Evolutionary conservation across 2,113 vertebrate genomes (phyloP).

Genomic region (Scomber japonicus): DNA sequence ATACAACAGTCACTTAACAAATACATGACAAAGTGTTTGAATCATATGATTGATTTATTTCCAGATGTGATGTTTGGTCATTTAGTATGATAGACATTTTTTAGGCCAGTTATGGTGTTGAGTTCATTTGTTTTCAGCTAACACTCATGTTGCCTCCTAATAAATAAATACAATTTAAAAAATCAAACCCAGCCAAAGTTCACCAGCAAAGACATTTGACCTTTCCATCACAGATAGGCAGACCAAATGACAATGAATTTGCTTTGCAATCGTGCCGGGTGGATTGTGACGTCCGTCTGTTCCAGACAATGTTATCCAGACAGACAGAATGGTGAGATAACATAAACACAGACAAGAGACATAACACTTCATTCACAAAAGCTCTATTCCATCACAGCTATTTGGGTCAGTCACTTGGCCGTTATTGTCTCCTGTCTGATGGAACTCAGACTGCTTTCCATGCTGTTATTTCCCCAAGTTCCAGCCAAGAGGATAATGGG

Average conservation of each 20-base stretch:
- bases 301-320: slow-evolving; percentile 67
- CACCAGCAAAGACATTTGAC: slow-evolving; percentile 45
- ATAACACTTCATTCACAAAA: slow-evolving; percentile 81
- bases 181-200: slow-evolving; percentile 8
- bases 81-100: background rate
- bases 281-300: slow-evolving; percentile 56
- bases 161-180: too few relatives aligned
- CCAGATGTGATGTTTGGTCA: background rate
- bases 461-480: slow-evolving; percentile 43
- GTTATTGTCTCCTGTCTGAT: slow-evolving; percentile 64
- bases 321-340: slow-evolving; percentile 62
- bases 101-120: background rate
- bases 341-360: slow-evolving; percentile 71
- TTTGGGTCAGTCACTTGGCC: slow-evolving; percentile 76
- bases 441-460: slow-evolving; percentile 39
- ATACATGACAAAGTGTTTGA: background rate
- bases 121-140: background rate
- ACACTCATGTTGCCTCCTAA: background rate
- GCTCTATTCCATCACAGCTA: slow-evolving; percentile 70
- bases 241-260: slow-evolving; percentile 56
- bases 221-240: slow-evolving; percentile 10
- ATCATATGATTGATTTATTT: background rate
- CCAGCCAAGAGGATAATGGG: slow-evolving; percentile 1
- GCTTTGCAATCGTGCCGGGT: slow-evolving; percentile 60
- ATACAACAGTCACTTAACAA: background rate